A percentile compares a stretch with the other conserved stretches of the same genome.
Evolutionary conservation across 2,797 vertebrate genomes (phyloP).

Genomic region (Labroides dimidiatus): DNA sequence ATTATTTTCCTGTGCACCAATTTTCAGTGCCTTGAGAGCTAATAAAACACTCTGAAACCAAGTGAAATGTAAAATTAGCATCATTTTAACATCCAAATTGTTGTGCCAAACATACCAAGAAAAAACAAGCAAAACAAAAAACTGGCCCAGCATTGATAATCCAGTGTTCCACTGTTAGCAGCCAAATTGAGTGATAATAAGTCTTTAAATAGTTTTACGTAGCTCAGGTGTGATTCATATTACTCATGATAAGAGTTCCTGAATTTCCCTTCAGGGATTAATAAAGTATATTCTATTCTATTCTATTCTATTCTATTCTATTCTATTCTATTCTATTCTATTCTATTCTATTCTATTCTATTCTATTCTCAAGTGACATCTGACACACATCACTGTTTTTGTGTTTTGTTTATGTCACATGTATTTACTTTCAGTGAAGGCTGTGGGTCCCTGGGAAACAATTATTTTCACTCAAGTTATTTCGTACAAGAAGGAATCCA

Average conservation of each 20-base stretch:
- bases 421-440: slow-evolving; percentile 31
- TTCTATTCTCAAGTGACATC: slow-evolving; percentile 23
- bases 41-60: neutral
- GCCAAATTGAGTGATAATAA: slow-evolving; percentile 51
- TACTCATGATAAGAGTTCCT: neutral
- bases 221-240: neutral
- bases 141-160: neutral
- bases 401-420: slow-evolving; percentile 31
- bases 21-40: slow-evolving; percentile 1
- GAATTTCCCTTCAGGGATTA: no score
- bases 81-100: neutral
- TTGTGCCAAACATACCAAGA: neutral
- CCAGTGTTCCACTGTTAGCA: slow-evolving; percentile 2
- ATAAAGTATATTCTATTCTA: no score
- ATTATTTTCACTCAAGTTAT: slow-evolving; percentile 71
- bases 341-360: no score
- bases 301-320: no score
- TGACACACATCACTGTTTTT: slow-evolving; percentile 23
- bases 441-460: slow-evolving; percentile 53
- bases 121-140: neutral
- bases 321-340: no score
- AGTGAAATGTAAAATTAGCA: neutral
- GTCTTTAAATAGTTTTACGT: slow-evolving; percentile 1
- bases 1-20: neutral
- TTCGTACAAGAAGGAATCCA: slow-evolving; percentile 65